These are phyloP conservation scores for Chloropsis cyanopogon DNA, from an alignment of 2,113 vertebrate genomes.

Conservation along the genomic window DNA sequence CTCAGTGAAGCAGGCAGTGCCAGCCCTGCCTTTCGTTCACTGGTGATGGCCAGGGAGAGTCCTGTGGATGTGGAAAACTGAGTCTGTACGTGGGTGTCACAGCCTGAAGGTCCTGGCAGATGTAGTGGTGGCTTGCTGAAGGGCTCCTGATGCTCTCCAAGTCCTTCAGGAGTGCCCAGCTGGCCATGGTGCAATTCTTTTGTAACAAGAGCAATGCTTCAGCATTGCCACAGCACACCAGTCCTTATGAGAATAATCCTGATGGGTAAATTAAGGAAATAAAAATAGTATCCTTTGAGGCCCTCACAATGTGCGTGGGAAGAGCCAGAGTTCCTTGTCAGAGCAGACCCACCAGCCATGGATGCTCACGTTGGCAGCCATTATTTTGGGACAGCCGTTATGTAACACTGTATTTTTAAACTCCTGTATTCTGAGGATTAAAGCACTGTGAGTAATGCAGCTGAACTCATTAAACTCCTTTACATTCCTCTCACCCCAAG, in stretches of 20 bases:
- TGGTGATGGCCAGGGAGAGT: not conserved
- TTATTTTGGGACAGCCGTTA: slow-evolving; percentile 37
- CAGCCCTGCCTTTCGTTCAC: not conserved
- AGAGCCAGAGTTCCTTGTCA: not conserved
- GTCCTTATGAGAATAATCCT: not conserved
- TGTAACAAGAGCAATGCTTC: not conserved
- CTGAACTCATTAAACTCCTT: slow-evolving; percentile 35
- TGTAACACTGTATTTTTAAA: slow-evolving; percentile 4
- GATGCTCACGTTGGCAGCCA: not conserved
- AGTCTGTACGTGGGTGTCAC: not conserved
- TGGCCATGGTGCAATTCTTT: not conserved
- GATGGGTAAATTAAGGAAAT: not conserved
- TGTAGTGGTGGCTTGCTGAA: not conserved
- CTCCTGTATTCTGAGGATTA: slow-evolving; percentile 2
- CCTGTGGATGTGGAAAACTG: not conserved
- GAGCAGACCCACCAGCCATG: not conserved
- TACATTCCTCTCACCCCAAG: not conserved
- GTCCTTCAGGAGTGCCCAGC: not conserved
- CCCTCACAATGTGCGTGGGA: not conserved
- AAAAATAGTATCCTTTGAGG: not conserved
- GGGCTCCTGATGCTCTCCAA: not conserved
- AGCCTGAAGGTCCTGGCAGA: not conserved
- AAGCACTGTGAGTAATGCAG: slow-evolving; percentile 12
- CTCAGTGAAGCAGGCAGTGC: not conserved
- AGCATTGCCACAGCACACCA: not conserved